These are phyloP conservation scores for Thymelicus sylvestris DNA, from an alignment of 2,888 invertebrate genomes.

Conservation along the genomic window DNA sequence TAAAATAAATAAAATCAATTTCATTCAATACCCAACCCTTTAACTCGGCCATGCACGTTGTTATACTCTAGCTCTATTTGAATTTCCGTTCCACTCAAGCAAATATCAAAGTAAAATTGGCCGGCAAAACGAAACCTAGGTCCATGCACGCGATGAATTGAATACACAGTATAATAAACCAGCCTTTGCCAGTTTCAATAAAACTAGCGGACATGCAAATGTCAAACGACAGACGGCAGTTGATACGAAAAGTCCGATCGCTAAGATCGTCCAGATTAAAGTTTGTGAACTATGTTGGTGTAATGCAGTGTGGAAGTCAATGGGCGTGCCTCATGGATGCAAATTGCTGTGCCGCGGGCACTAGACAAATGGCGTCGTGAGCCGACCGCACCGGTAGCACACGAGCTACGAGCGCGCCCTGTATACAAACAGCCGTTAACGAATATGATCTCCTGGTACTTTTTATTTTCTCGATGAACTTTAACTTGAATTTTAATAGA, in stretches of 20 bases:
- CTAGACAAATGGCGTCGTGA: slow-evolving; percentile 79
- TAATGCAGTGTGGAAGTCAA: slow-evolving; percentile 67
- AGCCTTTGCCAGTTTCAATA: slow-evolving; percentile 35
- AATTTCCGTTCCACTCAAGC: slow-evolving; percentile 11
- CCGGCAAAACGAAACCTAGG: slow-evolving; percentile 20
- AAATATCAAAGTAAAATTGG: slow-evolving; percentile 23
- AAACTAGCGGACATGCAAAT: slow-evolving; percentile 42
- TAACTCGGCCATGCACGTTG: too few relatives aligned
- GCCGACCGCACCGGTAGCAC: slow-evolving; percentile 80
- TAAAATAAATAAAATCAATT: too few relatives aligned
- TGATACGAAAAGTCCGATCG: slow-evolving; percentile 36
- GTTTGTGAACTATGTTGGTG: slow-evolving; percentile 40
- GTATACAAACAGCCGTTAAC: slow-evolving; percentile 17
- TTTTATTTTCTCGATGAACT: slow-evolving; percentile 38
- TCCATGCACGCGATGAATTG: slow-evolving; percentile 27
- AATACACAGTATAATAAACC: slow-evolving; percentile 22
- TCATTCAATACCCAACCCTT: too few relatives aligned
- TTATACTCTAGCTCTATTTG: not conserved
- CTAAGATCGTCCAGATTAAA: slow-evolving; percentile 32
- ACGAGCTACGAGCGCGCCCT: slow-evolving; percentile 54
- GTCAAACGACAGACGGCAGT: slow-evolving; percentile 37
- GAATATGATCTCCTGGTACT: slow-evolving; percentile 49
- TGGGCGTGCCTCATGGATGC: slow-evolving; percentile 75
- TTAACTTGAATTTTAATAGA: not conserved
- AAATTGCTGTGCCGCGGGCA: slow-evolving; percentile 75